Conservation (phyloP, 53 echinoderm and acorn worm species). For the Pentamera pediparva region DNA sequence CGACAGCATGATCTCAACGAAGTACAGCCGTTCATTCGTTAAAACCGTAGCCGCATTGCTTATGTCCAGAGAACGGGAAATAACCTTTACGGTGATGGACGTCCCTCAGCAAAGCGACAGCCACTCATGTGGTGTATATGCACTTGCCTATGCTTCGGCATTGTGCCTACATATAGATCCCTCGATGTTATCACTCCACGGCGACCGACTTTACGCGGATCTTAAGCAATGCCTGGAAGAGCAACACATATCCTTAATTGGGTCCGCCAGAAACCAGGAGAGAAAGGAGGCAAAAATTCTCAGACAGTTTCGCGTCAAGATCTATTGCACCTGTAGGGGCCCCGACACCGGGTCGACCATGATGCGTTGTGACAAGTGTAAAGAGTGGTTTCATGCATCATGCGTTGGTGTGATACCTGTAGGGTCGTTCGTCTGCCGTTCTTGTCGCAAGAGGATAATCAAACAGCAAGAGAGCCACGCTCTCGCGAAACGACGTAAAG, state of each 20-base stretch:
- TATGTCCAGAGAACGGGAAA: background rate
- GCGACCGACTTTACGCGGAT: no score
- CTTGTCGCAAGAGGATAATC: background rate
- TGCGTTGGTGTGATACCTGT: background rate
- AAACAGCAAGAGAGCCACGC: background rate
- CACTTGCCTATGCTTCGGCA: constrained; percentile 5
- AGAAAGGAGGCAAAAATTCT: no score
- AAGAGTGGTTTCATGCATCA: background rate
- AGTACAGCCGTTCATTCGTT: background rate
- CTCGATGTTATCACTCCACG: no score
- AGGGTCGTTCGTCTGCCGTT: background rate
- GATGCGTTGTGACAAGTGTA: background rate
- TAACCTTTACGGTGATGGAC: constrained; percentile 1
- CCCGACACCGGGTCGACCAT: background rate
- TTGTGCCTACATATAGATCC: background rate
- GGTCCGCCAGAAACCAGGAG: no score
- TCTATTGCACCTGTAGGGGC: background rate
- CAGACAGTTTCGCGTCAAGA: background rate
- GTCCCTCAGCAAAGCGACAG: background rate
- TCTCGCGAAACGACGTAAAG: background rate
- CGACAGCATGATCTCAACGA: background rate
- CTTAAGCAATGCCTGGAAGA: no score
- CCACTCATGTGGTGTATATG: background rate
- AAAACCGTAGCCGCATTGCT: background rate
- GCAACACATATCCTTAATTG: no score